Conservation (phyloP, 2,888 invertebrate genomes). For the Vanessa cardui region DNA sequence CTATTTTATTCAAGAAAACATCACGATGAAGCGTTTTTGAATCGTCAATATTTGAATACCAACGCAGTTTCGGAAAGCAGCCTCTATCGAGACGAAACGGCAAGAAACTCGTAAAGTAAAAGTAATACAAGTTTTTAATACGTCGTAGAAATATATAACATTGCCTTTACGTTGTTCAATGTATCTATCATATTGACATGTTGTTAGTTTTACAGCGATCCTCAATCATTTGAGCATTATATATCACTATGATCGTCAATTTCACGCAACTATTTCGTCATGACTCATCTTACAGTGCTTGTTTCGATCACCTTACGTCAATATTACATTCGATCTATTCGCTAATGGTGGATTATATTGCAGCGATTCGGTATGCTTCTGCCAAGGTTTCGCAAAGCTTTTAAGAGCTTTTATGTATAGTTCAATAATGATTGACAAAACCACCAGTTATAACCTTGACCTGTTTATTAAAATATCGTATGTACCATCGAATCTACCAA, state of each 20-base stretch:
- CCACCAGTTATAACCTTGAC: not conserved
- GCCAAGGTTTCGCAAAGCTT: slow-evolving; percentile 18
- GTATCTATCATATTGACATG: not conserved
- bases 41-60: no score
- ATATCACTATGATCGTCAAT: slow-evolving; percentile 54
- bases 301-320: slow-evolving; percentile 53
- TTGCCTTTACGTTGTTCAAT: no score
- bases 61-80: no score
- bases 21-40: no score
- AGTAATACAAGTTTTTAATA: no score
- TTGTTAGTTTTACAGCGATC: slow-evolving; percentile 25
- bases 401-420: not conserved
- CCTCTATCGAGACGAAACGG: no score
- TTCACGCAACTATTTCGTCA: slow-evolving; percentile 58
- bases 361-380: slow-evolving; percentile 46
- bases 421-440: not conserved
- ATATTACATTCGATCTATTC: slow-evolving; percentile 37
- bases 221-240: slow-evolving; percentile 45
- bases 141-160: no score
- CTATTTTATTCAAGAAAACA: no score
- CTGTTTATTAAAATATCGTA: not conserved
- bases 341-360: slow-evolving; percentile 49
- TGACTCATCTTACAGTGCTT: slow-evolving; percentile 64
- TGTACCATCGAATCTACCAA: no score
- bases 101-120: no score